phyloP scores from a whole-genome alignment of 1,140 invertebrate species.

The Drosophila prosaltans region DNA sequence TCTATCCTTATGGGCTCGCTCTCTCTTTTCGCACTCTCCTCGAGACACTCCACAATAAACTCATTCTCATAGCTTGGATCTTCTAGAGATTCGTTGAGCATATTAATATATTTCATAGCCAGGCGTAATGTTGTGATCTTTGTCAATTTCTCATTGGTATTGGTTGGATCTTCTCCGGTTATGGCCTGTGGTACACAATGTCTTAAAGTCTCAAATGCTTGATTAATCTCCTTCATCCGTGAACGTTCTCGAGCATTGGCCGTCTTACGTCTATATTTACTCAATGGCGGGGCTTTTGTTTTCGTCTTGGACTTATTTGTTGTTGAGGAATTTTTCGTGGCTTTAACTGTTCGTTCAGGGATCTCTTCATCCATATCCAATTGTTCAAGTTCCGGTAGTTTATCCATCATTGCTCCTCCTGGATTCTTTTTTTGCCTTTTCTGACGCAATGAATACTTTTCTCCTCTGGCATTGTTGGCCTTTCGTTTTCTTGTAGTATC shows the following conservation, averaged over 20 bases:
- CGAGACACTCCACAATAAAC: constrained; percentile 67
- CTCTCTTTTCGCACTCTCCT: constrained; percentile 60
- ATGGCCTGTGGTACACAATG: constrained; percentile 88
- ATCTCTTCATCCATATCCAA: constrained; percentile 28
- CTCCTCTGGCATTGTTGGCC: constrained; percentile 44
- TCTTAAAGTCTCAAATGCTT: constrained; percentile 91
- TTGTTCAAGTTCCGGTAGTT: constrained; percentile 25
- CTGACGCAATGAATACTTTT: constrained; percentile 81
- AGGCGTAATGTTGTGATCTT: constrained; percentile 94
- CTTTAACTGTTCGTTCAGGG: constrained; percentile 16
- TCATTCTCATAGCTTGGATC: constrained; percentile 71
- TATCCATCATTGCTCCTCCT: constrained; percentile 5
- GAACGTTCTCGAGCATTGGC: constrained; percentile 94
- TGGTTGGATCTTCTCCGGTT: constrained; percentile 78
- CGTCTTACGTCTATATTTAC: constrained; percentile 94
- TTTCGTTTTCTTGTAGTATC: constrained; percentile 59
- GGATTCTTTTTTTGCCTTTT: constrained; percentile 64
- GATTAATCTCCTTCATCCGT: constrained; percentile 94
- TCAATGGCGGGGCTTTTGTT: constrained; percentile 91
- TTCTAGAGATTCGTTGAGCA: constrained; percentile 84
- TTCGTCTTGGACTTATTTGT: constrained; percentile 85
- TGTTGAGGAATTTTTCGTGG: constrained; percentile 41
- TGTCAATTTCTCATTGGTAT: constrained; percentile 89
- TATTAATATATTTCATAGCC: constrained; percentile 94
- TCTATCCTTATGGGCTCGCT: constrained; percentile 31